Percentiles rank a stretch among this genome's conserved stretches.
phyloP scores from a whole-genome alignment of 2,888 invertebrate species.

The Diaphora mendica region DNA sequence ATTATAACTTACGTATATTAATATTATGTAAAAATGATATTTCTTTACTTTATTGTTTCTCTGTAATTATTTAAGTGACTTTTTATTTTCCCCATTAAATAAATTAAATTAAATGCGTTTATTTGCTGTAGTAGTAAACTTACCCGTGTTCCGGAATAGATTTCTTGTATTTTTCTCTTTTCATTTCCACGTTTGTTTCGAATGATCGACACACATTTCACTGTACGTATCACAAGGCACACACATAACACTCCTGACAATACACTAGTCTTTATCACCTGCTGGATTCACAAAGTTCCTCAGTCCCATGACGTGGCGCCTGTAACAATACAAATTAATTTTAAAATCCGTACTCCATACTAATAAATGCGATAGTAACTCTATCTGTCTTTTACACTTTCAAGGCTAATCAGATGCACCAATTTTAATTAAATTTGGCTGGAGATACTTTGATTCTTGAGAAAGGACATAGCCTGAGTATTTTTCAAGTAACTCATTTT shows the following conservation, averaged over 20 bases:
- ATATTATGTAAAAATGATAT: neutral
- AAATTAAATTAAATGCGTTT: neutral
- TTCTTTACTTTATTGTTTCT: neutral
- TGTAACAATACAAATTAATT: slow-evolving; percentile 59
- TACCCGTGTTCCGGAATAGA: slow-evolving; percentile 70
- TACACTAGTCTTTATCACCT: slow-evolving; percentile 57
- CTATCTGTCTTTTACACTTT: too few relatives aligned
- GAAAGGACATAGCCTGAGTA: too few relatives aligned
- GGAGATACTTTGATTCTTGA: too few relatives aligned
- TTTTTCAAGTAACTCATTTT: too few relatives aligned
- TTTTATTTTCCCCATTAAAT: neutral
- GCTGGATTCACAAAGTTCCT: slow-evolving; percentile 51
- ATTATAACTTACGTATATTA: too few relatives aligned
- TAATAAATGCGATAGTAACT: too few relatives aligned
- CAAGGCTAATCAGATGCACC: too few relatives aligned
- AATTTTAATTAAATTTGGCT: too few relatives aligned
- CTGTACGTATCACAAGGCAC: slow-evolving; percentile 73
- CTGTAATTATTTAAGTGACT: neutral
- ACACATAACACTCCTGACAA: slow-evolving; percentile 52
- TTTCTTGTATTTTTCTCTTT: slow-evolving; percentile 85
- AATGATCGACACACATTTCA: slow-evolving; percentile 60
- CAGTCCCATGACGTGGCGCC: slow-evolving; percentile 58
- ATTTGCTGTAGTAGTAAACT: slow-evolving; percentile 44
- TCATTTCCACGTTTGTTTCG: slow-evolving; percentile 78
- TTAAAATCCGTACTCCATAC: neutral